These are phyloP conservation scores for Cyprinodon brontotheroides DNA, from an alignment of 2,113 vertebrate species.

Conservation along the genomic window DNA sequence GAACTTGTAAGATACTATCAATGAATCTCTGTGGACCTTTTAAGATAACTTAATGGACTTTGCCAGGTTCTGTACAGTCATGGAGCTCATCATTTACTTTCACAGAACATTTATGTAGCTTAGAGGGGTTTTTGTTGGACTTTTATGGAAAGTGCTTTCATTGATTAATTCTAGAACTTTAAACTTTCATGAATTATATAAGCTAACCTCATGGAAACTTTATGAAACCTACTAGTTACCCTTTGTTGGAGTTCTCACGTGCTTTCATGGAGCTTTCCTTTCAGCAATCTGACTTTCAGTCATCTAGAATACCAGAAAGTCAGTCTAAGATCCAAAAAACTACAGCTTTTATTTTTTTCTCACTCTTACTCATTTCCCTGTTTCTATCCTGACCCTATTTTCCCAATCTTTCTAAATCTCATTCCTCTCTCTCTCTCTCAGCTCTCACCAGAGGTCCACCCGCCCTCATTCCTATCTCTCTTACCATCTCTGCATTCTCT, in stretches of 20 bases:
- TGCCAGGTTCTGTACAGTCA: too few species aligned
- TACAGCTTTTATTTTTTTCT: background rate
- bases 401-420: constrained; percentile 52
- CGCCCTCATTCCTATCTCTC: constrained; percentile 75
- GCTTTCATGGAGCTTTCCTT: background rate
- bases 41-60: too few species aligned
- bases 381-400: constrained; percentile 26
- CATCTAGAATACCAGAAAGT: background rate
- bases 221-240: background rate
- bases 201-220: background rate
- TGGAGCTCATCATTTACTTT: background rate
- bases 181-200: too few species aligned
- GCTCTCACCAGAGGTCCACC: constrained; percentile 57
- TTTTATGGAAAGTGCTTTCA: too few species aligned
- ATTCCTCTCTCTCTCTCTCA: constrained; percentile 55
- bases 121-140: too few species aligned
- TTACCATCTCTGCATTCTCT: constrained; percentile 67
- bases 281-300: too few species aligned
- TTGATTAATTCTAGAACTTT: too few species aligned
- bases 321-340: background rate
- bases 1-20: background rate
- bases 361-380: constrained; percentile 6
- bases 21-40: too few species aligned
- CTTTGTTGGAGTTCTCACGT: background rate
- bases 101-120: background rate